These are phyloP conservation scores for Cricetomys ansorgei DNA, from an alignment of 2,113 vertebrate genomes.

Conservation along the genomic window DNA sequence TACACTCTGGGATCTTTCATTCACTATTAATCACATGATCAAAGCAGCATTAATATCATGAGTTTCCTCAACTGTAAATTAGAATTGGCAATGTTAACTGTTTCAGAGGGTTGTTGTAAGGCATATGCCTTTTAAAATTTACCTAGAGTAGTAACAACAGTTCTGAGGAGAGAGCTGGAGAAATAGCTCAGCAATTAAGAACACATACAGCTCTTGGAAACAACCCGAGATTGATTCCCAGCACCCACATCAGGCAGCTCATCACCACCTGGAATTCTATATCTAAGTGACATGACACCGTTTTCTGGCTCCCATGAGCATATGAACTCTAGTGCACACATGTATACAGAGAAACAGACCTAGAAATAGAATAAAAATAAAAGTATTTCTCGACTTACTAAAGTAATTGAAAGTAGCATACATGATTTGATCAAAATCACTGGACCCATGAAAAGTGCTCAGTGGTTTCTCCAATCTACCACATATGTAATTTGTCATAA, in stretches of 20 bases:
- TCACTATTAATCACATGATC: neutral
- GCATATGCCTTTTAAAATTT: neutral
- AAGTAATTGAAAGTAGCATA: neutral
- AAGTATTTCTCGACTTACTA: neutral
- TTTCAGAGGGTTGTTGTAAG: neutral
- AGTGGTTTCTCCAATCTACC: neutral
- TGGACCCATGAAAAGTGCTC: neutral
- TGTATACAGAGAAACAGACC: neutral
- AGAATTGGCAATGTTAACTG: neutral
- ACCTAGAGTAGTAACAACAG: neutral
- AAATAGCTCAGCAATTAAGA: too few relatives aligned
- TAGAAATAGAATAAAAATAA: neutral
- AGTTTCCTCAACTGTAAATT: constrained; percentile 1
- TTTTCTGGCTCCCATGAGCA: too few relatives aligned
- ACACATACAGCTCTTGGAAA: neutral
- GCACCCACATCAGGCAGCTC: too few relatives aligned
- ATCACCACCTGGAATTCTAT: neutral
- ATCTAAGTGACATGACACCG: neutral
- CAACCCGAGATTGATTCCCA: neutral
- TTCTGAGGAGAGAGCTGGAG: too few relatives aligned
- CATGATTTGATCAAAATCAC: constrained; percentile 26
- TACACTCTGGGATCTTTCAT: neutral
- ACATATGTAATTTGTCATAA: neutral
- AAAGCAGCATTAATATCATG: neutral
- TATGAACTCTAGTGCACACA: neutral